Evolutionary conservation across 2,888 invertebrate genomes (phyloP).

Genomic region (Sminthurinus aureus): DNA sequence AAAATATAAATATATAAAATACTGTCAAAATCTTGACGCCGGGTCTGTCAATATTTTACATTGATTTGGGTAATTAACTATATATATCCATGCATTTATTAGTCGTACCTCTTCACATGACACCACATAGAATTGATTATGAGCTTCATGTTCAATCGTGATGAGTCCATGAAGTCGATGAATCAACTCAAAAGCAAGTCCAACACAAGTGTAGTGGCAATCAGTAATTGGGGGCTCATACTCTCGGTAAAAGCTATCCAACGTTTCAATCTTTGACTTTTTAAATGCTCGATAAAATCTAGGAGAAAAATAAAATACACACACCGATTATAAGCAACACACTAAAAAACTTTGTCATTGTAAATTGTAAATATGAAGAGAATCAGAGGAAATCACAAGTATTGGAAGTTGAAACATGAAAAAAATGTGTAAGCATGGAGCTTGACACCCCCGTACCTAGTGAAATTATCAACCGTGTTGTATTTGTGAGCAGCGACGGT

Average conservation of each 20-base stretch:
- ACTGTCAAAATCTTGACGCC: neutral
- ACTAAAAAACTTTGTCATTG: neutral
- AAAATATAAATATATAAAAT: neutral
- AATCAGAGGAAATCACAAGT: neutral
- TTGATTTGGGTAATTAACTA: neutral
- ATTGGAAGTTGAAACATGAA: too few species aligned
- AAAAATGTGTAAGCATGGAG: neutral
- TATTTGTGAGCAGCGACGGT: slow-evolving; percentile 86
- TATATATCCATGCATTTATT: too few species aligned
- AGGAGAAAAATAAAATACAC: slow-evolving; percentile 61
- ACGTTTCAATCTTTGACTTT: slow-evolving; percentile 67
- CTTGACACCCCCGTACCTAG: slow-evolving; percentile 64
- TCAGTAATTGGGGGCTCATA: slow-evolving; percentile 81
- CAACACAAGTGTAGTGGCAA: slow-evolving; percentile 87
- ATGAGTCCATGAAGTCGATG: slow-evolving; percentile 69
- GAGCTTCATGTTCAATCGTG: slow-evolving; percentile 73
- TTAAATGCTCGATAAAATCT: slow-evolving; percentile 72
- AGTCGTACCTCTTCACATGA: slow-evolving; percentile 83
- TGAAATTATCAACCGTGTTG: slow-evolving; percentile 87
- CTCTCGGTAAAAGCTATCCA: slow-evolving; percentile 77
- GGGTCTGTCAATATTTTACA: neutral
- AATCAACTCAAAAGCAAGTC: slow-evolving; percentile 82
- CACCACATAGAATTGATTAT: slow-evolving; percentile 74
- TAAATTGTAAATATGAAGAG: neutral
- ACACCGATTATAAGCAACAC: neutral